phyloP scores from a whole-genome alignment of 2,113 vertebrate genomes.

The Accipiter cooperii region DNA sequence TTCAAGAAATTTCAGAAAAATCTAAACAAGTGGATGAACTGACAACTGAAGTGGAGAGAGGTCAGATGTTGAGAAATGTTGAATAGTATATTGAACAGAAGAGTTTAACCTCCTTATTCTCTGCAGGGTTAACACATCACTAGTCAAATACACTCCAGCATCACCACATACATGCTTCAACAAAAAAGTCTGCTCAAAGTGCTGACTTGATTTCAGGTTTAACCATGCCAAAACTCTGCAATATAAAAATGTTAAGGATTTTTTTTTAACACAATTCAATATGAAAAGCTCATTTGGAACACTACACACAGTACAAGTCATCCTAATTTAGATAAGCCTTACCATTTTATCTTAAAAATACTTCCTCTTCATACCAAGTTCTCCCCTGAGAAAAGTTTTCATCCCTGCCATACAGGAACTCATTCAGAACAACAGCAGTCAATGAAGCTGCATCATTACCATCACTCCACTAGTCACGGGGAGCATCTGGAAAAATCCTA shows the following conservation, averaged over 20 bases:
- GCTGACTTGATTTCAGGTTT: not conserved
- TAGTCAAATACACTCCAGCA: not conserved
- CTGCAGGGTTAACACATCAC: not conserved
- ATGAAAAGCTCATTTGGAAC: not conserved
- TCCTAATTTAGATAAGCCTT: not conserved
- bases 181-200: not conserved
- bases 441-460: not conserved
- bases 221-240: not conserved
- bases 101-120: not conserved
- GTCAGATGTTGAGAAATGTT: not conserved
- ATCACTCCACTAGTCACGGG: not conserved
- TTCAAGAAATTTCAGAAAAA: conserved; percentile 3
- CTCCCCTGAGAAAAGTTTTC: not conserved
- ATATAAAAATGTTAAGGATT: not conserved
- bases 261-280: not conserved
- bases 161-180: not conserved
- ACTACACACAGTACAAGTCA: not conserved
- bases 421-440: not conserved
- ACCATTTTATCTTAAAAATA: not conserved
- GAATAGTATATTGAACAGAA: not conserved
- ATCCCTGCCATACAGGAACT: not conserved
- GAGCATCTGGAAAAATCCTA: not conserved
- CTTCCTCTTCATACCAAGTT: not conserved
- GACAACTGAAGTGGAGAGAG: not conserved
- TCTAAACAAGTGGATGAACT: not conserved